Evolutionary conservation across 2,888 invertebrate species (phyloP).

Genomic region (Caradrina clavipalpis): DNA sequence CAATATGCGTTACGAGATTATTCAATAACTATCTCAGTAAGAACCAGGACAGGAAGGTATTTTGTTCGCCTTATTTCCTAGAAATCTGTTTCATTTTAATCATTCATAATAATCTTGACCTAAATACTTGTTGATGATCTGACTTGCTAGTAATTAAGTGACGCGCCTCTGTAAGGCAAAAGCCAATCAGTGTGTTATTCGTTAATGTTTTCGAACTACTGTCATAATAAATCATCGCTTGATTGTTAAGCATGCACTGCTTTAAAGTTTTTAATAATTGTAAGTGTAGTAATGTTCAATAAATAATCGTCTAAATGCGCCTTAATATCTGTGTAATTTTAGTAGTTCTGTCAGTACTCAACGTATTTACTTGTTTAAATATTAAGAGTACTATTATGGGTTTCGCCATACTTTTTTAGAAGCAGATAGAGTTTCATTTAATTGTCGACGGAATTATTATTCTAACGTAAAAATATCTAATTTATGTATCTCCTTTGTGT

Average conservation of each 20-base stretch:
- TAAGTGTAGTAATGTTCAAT: constrained; percentile 78
- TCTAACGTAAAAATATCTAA: constrained; percentile 38
- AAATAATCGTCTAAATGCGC: constrained; percentile 81
- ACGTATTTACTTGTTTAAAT: constrained; percentile 72
- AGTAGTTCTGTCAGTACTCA: constrained; percentile 76
- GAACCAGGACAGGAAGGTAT: constrained; percentile 44
- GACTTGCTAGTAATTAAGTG: constrained; percentile 44
- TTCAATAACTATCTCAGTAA: constrained; percentile 42
- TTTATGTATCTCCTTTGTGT: constrained; percentile 54
- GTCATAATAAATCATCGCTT: constrained; percentile 73
- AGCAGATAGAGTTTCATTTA: constrained; percentile 50
- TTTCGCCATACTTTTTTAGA: constrained; percentile 54
- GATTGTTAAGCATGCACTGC: constrained; percentile 82
- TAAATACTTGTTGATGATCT: constrained; percentile 47
- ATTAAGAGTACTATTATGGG: constrained; percentile 66
- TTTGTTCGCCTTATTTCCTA: constrained; percentile 24
- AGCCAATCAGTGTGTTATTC: constrained; percentile 49
- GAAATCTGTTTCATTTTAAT: constrained; percentile 34
- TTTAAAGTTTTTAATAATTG: constrained; percentile 77
- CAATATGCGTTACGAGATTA: constrained; percentile 15
- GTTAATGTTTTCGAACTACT: constrained; percentile 62
- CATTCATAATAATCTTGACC: constrained; percentile 35
- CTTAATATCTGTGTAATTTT: constrained; percentile 79
- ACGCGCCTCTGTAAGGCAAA: constrained; percentile 37
- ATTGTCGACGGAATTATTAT: constrained; percentile 47